phyloP scores from a whole-genome alignment of 2,113 vertebrate species.

The Syngnathoides biaculeatus region DNA sequence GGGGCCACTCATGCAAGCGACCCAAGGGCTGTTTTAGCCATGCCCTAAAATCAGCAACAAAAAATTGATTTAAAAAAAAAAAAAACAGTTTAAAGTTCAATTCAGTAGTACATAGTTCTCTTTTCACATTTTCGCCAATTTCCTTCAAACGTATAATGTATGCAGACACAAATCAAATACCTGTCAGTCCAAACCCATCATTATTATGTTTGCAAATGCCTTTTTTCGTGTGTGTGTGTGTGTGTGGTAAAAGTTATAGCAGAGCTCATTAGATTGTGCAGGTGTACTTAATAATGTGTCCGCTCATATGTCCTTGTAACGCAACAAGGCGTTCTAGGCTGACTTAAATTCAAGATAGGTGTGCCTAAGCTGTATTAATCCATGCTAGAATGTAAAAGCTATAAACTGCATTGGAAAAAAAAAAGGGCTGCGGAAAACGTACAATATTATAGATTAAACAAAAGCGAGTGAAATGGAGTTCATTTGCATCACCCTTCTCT shows the following conservation, averaged over 20 bases:
- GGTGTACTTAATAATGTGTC: slow-evolving; percentile 1
- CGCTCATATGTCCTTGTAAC: slow-evolving; percentile 69
- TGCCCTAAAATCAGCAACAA: too few species aligned
- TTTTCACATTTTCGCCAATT: too few species aligned
- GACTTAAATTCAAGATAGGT: slow-evolving; percentile 61
- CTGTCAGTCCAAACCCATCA: neutral
- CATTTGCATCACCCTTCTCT: slow-evolving; percentile 75
- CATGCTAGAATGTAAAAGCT: slow-evolving; percentile 53
- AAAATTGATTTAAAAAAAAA: too few species aligned
- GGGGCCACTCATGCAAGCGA: too few species aligned
- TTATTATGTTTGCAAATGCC: neutral
- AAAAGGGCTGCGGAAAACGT: slow-evolving; percentile 55
- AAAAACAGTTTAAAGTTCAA: too few species aligned
- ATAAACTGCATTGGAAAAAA: slow-evolving; percentile 44
- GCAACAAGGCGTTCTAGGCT: slow-evolving; percentile 60
- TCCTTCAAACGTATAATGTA: too few species aligned
- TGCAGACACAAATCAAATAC: neutral
- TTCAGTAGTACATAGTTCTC: too few species aligned
- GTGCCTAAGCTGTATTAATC: slow-evolving; percentile 65
- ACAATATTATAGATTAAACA: slow-evolving; percentile 70
- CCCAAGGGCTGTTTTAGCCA: too few species aligned
- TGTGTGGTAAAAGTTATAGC: neutral
- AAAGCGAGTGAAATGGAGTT: slow-evolving; percentile 73
- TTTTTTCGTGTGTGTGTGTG: too few species aligned
- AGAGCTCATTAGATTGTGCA: neutral